A percentile compares a stretch with the other conserved stretches of the same genome.
Conservation (phyloP, 2,888 invertebrate genomes). For the Iselma pallidipennis region DNA sequence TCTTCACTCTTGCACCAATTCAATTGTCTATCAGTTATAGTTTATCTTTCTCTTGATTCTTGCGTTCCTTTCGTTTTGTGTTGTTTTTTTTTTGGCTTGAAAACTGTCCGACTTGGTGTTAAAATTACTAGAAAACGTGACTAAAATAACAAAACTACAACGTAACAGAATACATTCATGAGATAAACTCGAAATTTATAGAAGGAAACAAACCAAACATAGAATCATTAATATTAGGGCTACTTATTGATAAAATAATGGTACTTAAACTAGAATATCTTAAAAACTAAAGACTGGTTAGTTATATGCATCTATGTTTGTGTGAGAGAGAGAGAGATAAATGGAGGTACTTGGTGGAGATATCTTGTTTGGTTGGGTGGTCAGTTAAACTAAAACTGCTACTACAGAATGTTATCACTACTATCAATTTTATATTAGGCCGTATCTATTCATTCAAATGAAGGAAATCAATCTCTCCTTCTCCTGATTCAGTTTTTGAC, state of each 20-base stretch:
- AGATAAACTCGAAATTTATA: too few species aligned
- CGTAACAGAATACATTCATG: not conserved
- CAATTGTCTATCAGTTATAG: too few species aligned
- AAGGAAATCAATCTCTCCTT: too few species aligned
- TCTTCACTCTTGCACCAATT: too few species aligned
- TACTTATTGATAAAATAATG: not conserved
- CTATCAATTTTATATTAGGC: not conserved
- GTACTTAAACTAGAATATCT: not conserved
- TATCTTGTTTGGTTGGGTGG: not conserved
- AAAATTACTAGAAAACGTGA: not conserved
- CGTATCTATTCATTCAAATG: too few species aligned
- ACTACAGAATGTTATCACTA: not conserved
- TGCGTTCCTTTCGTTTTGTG: too few species aligned
- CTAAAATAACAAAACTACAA: not conserved
- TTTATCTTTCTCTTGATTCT: too few species aligned
- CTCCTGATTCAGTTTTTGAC: too few species aligned
- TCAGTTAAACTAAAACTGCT: not conserved
- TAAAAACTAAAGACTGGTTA: conserved; percentile 4
- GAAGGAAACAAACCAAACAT: too few species aligned
- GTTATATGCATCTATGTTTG: not conserved
- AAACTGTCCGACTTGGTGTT: too few species aligned
- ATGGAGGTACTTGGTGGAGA: not conserved
- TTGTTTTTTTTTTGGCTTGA: too few species aligned
- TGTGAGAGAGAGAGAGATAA: not conserved
- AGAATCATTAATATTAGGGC: too few species aligned